Base-by-base conservation (phyloP, 2,797 vertebrate species). In the Siniperca undulata region DNA sequence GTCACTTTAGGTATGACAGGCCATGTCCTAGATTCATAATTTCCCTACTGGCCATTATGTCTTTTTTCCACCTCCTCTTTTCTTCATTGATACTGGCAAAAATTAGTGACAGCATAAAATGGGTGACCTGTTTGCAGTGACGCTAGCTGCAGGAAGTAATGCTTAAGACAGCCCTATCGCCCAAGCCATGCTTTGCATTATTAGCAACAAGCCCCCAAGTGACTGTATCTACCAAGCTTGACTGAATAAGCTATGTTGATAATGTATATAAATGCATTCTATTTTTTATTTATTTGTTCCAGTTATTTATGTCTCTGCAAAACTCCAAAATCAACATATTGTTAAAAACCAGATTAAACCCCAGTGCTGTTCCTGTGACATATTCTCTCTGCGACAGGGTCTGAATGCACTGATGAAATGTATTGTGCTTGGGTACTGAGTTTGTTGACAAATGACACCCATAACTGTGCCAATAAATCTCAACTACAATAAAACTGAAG, bases 21-120 rank as follows among this genome's bases (percentile, higher is more conserved):
- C 84, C 71, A 70, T 86, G 90, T 78, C 93, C 92, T 84, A 93
- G 90, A 92, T 94, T 92, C 77, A 69, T 85, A 56, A 92, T 93
- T 87, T 88, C 87, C 85, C 91, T 74, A 55, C 70, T 81, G 90
- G 82, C 86, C 66, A 68, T 53, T 53, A 44, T 7, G 27, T 85
- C 27, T 69, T 65, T 74, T 84, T 70, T 78, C 80, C 46, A 64
- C 81, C 55, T 81, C 76, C 55, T 78, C 67, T 70, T 78, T 81
- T 90, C 88, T 87, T 79, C 71, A 92, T 86, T 92, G 86, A 92
- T 87, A 88, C 88, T 69, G 65, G 86, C 56, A 82, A 82, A 88
- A 89, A 90, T 87, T 61, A 75, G 86, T 88, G 85, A 70, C 87
- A 74, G 83, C 59, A 80, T 80, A 74, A 92, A 94, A 89, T 87